Base-by-base conservation (phyloP, 2,888 invertebrate species). In the Drosophila suboccidentalis region DNA sequence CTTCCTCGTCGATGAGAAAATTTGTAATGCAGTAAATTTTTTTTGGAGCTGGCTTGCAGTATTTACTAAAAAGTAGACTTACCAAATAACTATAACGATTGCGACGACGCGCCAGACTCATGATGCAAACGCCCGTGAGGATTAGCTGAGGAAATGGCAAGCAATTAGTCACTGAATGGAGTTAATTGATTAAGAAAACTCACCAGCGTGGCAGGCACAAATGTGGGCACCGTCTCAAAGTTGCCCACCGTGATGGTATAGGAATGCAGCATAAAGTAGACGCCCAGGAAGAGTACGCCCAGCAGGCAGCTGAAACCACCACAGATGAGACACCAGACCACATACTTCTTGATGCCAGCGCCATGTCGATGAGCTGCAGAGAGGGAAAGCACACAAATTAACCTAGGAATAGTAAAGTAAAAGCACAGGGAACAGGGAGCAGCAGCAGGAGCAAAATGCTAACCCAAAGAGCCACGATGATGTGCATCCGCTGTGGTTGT, bases 201-300 rank as follows among this genome's bases (percentile, higher is more conserved):
- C 93, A 98, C 98, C 96, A 97, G 96, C 78, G 96, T 96, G 67
- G 97, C 97, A 41, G 97, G 97, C 82, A 98, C 97, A 90, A 98
- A 98, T 6, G 97, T 97, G n/a, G 98, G 98, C 81, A 98, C 96
- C 0, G 98, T 97, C 94, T 98, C 98, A 92, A 98, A 95, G 90
- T 97, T 94, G 29, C 94, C 94, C 78, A 95, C 94, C 2, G 96
- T 95, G 34, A 95, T 95, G 46, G 97, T 97, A 91, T 96, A 95
- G 44, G 96, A 95, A 71, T 96, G 94, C 53, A 97, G 94, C 74
- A 96, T 94, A 91, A 96, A 95, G 92, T 96, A 96, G 38, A 97
- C 95, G 46, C 96, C 95, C 67, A 96, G 93, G 92, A 96, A 96
- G 75, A 96, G 94, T 53, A 95, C 94, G 50, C 96, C 96, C 63